A percentile compares a stretch with the other conserved stretches of the same genome.
phyloP scores from a whole-genome alignment of 1,140 invertebrate genomes.

The Euura lappo region DNA sequence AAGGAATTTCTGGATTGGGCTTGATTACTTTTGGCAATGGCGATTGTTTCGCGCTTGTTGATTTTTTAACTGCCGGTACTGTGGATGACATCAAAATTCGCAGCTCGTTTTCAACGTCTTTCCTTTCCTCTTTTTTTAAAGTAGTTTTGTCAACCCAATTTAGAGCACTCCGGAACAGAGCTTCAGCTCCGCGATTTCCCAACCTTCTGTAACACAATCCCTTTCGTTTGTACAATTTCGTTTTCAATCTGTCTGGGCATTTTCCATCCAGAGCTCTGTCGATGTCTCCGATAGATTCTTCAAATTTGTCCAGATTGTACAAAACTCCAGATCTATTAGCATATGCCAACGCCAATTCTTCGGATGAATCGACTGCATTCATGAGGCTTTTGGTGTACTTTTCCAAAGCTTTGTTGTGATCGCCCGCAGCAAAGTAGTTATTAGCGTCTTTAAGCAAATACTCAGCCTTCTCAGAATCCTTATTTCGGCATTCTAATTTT shows the following conservation, averaged over 20 bases:
- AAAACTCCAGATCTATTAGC: conserved; percentile 76
- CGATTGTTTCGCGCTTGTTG: background rate
- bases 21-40: conserved; percentile 18
- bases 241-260: conserved; percentile 39
- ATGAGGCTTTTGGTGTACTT: conserved; percentile 70
- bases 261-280: conserved; percentile 35
- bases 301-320: conserved; percentile 66
- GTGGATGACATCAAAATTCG: background rate
- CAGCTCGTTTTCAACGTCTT: conserved; percentile 13
- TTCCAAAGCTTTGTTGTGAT: conserved; percentile 12
- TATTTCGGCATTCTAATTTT: too few relatives aligned
- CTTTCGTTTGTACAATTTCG: conserved; percentile 30
- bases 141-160: conserved; percentile 20
- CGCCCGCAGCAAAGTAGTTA: too few relatives aligned
- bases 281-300: conserved; percentile 64
- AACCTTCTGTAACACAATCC: background rate
- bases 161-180: conserved; percentile 11
- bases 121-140: background rate
- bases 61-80: background rate
- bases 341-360: conserved; percentile 67
- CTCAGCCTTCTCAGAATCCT: too few relatives aligned
- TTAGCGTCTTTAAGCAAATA: too few relatives aligned
- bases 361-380: conserved; percentile 61
- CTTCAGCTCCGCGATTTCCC: background rate
- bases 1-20: conserved; percentile 58